Percentiles rank a stretch among this genome's conserved stretches.
Conservation (phyloP, 2,113 vertebrate genomes). For the Anarhynchus alexandrinus region DNA sequence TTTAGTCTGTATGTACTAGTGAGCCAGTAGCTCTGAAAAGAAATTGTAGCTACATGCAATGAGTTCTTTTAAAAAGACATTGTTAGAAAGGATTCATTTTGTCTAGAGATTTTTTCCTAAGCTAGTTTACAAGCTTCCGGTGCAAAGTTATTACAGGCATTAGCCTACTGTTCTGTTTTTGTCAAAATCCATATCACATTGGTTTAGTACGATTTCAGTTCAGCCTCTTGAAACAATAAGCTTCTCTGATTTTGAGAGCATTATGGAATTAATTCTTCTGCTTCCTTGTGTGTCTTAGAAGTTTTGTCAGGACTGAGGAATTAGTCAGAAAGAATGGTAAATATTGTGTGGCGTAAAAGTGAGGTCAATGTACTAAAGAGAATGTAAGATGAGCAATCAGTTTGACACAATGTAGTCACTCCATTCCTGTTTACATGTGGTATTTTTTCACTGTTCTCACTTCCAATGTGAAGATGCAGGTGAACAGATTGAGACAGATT, state of each 20-base stretch:
- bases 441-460: neutral
- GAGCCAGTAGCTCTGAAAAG: neutral
- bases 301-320: neutral
- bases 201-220: constrained; percentile 39
- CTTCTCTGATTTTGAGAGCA: neutral
- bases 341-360: neutral
- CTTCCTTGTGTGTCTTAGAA: neutral
- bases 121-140: neutral
- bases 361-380: neutral
- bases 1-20: neutral
- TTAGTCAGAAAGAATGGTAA: neutral
- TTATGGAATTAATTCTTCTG: neutral
- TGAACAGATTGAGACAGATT: neutral
- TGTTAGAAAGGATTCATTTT: neutral
- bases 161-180: neutral
- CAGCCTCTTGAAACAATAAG: constrained; percentile 44
- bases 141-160: neutral
- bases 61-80: neutral
- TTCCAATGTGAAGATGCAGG: neutral
- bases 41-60: neutral
- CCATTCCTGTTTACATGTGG: neutral
- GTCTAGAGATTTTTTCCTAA: neutral
- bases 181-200: neutral
- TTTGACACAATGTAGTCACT: neutral
- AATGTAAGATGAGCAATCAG: neutral